Conservation (phyloP, 2,113 vertebrate genomes). For the Hiodon alosoides region DNA sequence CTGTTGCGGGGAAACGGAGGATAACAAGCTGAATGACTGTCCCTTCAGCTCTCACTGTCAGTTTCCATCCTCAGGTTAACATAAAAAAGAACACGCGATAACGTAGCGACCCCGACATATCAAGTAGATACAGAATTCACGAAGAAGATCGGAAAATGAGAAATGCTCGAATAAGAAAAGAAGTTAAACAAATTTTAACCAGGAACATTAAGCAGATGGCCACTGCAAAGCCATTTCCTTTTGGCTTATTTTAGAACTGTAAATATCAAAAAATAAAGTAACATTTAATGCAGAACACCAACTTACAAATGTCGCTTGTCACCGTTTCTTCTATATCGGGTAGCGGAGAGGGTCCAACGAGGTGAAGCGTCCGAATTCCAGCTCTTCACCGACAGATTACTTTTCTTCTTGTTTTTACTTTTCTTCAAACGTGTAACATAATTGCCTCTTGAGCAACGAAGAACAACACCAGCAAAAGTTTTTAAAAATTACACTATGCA, state of each 20-base stretch:
- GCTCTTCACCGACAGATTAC: not conserved
- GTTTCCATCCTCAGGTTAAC: not conserved
- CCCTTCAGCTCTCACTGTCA: not conserved
- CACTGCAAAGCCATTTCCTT: too few species aligned
- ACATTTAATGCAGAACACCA: not conserved
- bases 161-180: too few species aligned
- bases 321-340: not conserved
- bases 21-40: not conserved
- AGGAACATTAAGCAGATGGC: too few species aligned
- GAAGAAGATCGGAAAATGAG: too few species aligned
- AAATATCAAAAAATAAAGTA: too few species aligned
- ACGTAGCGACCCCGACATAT: too few species aligned
- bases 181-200: too few species aligned
- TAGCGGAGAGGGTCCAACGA: not conserved
- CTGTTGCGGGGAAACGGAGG: not conserved
- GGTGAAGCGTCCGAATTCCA: not conserved
- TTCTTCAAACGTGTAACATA: not conserved
- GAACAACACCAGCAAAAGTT: not conserved
- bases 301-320: constrained; percentile 1
- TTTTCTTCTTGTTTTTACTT: constrained; percentile 9
- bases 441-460: not conserved
- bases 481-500: not conserved
- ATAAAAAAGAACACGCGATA: too few species aligned
- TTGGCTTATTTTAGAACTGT: too few species aligned
- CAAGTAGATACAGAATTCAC: too few species aligned